Percentiles rank a stretch among this genome's conserved stretches.
These are phyloP conservation scores for Drosophila baimaii DNA, from an alignment of 1,140 invertebrate genomes.

Conservation along the genomic window DNA sequence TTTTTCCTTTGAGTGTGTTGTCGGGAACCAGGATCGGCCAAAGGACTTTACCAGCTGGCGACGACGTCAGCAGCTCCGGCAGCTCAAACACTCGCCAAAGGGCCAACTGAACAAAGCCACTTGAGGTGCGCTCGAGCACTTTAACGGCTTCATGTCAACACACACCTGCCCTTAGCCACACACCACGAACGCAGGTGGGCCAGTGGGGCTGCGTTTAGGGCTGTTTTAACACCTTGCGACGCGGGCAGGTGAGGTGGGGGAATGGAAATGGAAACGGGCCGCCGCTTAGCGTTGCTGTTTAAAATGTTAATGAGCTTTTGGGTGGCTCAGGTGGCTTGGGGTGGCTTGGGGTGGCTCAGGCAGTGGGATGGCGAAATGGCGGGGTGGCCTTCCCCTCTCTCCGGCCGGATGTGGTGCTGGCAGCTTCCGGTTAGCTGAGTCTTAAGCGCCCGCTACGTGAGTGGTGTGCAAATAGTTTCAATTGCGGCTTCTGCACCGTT, in stretches of 20 bases:
- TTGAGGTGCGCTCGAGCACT: slow-evolving; percentile 82
- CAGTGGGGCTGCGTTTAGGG: slow-evolving; percentile 63
- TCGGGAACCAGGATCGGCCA: slow-evolving; percentile 1
- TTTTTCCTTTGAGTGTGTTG: neutral
- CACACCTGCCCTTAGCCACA: slow-evolving; percentile 38
- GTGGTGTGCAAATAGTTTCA: slow-evolving; percentile 83
- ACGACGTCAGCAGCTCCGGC: slow-evolving; percentile 27
- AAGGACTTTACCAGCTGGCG: slow-evolving; percentile 14
- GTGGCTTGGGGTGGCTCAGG: slow-evolving; percentile 16
- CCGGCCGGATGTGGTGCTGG: slow-evolving; percentile 73
- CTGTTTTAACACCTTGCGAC: slow-evolving; percentile 78
- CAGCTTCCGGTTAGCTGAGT: slow-evolving; percentile 79
- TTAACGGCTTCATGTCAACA: slow-evolving; percentile 79
- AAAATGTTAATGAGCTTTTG: slow-evolving; percentile 83
- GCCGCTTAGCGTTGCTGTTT: slow-evolving; percentile 79
- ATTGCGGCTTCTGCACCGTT: slow-evolving; percentile 79
- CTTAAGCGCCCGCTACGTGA: slow-evolving; percentile 76
- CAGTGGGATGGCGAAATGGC: slow-evolving; percentile 7
- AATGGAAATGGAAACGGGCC: slow-evolving; percentile 46
- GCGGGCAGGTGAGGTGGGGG: slow-evolving; percentile 6
- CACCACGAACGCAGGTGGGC: slow-evolving; percentile 31
- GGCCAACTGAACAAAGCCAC: slow-evolving; percentile 81
- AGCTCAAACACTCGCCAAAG: slow-evolving; percentile 78
- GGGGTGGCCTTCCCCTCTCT: slow-evolving; percentile 19
- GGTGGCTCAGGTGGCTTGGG: slow-evolving; percentile 41